Conservation (phyloP, 2,888 invertebrate genomes). For the Tipula lateralis region DNA sequence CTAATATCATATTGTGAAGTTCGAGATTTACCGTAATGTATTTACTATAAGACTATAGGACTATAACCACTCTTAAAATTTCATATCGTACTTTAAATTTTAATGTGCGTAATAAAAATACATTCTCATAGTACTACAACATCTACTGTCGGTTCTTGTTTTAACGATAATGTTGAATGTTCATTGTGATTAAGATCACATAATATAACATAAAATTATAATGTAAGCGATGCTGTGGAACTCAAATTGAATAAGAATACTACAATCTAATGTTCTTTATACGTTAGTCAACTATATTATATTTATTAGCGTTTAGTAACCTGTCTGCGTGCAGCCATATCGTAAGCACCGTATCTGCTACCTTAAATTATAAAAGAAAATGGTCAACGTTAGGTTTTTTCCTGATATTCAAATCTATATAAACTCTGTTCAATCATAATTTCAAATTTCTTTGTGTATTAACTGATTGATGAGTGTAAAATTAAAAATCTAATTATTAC, state of each 20-base stretch:
- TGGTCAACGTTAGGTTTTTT: not conserved
- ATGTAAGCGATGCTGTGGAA: not conserved
- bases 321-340: not conserved
- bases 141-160: not conserved
- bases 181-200: not conserved
- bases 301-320: too few species aligned
- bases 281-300: too few species aligned
- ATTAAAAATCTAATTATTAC: not conserved
- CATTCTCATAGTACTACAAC: not conserved
- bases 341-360: not conserved
- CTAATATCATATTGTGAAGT: not conserved
- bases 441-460: not conserved
- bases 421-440: not conserved
- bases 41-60: not conserved
- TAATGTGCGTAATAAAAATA: not conserved
- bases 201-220: not conserved
- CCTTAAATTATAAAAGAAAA: not conserved
- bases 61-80: not conserved
- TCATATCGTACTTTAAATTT: not conserved
- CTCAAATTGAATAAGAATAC: not conserved
- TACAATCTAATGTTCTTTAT: too few species aligned
- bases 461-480: not conserved
- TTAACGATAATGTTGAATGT: not conserved
- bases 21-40: not conserved
- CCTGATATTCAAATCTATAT: not conserved